These are phyloP conservation scores for Polydesmus complanatus DNA, from an alignment of 2,888 invertebrate species.

Conservation along the genomic window DNA sequence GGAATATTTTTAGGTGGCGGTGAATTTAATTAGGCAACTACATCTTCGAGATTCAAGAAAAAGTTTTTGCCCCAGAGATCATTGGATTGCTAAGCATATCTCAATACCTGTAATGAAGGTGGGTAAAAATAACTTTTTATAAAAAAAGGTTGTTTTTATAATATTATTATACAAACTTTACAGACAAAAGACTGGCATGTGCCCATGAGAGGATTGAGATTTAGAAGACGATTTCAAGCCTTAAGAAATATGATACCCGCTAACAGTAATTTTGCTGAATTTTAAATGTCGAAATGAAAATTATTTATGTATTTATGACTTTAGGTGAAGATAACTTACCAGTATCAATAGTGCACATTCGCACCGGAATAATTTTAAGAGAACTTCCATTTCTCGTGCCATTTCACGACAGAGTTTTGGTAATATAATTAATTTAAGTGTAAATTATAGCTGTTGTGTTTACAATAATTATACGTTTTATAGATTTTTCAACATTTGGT, in stretches of 20 bases:
- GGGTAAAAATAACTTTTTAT: too few species aligned
- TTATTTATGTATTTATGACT: neutral
- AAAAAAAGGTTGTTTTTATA: too few species aligned
- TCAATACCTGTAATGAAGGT: neutral
- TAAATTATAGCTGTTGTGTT: neutral
- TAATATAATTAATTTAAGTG: conserved; percentile 33
- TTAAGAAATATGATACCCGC: too few species aligned
- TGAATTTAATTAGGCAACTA: conserved; percentile 61
- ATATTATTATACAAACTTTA: neutral
- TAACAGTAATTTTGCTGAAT: neutral
- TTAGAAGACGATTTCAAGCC: neutral
- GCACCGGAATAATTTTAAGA: conserved; percentile 71
- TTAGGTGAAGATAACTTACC: conserved; percentile 57
- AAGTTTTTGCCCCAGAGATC: conserved; percentile 54
- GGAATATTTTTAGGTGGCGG: conserved; percentile 27
- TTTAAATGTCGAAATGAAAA: neutral
- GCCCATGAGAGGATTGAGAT: conserved; percentile 42
- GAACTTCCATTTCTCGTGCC: conserved; percentile 90
- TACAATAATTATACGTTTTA: conserved; percentile 12
- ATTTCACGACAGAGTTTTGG: conserved; percentile 75
- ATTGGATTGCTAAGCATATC: conserved; percentile 44
- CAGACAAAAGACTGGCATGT: conserved; percentile 27
- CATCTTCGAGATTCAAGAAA: conserved; percentile 75
- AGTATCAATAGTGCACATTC: conserved; percentile 69
- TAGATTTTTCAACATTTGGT: conserved; percentile 35